These are phyloP conservation scores for Macrotus californicus DNA, from an alignment of 2,113 vertebrate genomes.

Conservation along the genomic window DNA sequence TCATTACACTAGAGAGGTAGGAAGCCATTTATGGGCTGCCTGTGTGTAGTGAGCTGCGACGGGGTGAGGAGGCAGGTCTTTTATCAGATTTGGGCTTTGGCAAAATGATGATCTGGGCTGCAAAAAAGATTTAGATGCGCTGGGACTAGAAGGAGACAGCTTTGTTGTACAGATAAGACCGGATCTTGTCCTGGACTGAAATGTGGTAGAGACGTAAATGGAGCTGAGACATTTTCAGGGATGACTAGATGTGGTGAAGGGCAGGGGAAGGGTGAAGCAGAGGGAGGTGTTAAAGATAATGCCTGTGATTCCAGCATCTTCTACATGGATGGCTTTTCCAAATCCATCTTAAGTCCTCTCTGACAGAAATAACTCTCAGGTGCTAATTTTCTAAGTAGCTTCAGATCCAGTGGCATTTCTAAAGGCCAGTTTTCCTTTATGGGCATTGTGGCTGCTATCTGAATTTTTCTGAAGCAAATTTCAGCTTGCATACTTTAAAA, in stretches of 20 bases:
- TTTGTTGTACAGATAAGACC: not conserved
- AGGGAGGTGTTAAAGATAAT: not conserved
- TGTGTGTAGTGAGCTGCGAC: not conserved
- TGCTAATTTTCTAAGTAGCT: not conserved
- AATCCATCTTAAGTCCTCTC: not conserved
- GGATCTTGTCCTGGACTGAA: not conserved
- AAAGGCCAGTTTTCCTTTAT: constrained; percentile 7
- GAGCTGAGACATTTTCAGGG: not conserved
- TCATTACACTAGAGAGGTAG: not conserved
- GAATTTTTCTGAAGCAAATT: constrained; percentile 20
- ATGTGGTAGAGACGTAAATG: no score
- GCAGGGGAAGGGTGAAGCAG: not conserved
- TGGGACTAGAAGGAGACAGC: not conserved
- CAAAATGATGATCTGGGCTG: not conserved
- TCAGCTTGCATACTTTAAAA: not conserved
- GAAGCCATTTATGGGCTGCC: not conserved
- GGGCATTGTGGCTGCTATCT: not conserved
- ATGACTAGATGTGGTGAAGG: not conserved
- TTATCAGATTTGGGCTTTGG: not conserved
- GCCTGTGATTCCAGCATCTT: not conserved
- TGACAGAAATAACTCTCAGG: not conserved
- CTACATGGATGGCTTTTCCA: not conserved
- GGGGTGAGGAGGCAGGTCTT: not conserved
- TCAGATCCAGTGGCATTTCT: not conserved
- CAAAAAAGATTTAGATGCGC: not conserved